These are phyloP conservation scores for Misgurnus anguillicaudatus DNA, from an alignment of 2,113 vertebrate genomes.

Conservation along the genomic window DNA sequence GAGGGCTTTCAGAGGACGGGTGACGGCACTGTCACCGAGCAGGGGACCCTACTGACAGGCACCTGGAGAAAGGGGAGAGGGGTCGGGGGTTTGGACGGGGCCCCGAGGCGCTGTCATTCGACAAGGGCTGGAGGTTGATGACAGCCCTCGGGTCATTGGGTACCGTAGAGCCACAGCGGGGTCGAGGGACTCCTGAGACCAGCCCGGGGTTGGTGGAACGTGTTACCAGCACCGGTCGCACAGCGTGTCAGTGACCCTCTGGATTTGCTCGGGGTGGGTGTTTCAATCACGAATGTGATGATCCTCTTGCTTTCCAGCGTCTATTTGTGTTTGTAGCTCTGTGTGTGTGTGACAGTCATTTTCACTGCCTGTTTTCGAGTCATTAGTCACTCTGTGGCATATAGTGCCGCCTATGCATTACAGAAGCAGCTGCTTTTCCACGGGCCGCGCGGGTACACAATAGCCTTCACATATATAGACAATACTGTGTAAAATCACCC, in stretches of 20 bases:
- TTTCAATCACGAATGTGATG: neutral
- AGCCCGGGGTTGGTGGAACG: conserved; percentile 67
- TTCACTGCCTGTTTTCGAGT: conserved; percentile 25
- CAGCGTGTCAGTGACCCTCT: conserved; percentile 66
- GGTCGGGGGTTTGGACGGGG: conserved; percentile 64
- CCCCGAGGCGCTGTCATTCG: conserved; percentile 80
- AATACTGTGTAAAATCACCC: conserved; percentile 54
- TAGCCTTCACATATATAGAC: conserved; percentile 41
- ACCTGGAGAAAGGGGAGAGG: conserved; percentile 81
- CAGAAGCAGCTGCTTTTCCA: conserved; percentile 54
- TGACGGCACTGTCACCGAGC: conserved; percentile 69
- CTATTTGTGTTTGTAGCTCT: conserved; percentile 45
- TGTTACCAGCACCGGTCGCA: conserved; percentile 60
- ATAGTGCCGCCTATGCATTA: conserved; percentile 52
- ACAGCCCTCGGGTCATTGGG: conserved; percentile 72
- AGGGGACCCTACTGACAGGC: conserved; percentile 70
- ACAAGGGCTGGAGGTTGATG: conserved; percentile 67
- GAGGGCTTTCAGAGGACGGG: conserved; percentile 66
- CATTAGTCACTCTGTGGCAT: conserved; percentile 54
- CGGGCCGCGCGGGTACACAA: conserved; percentile 41
- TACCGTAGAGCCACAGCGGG: neutral
- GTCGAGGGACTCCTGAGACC: conserved; percentile 14
- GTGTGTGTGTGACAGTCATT: conserved; percentile 55
- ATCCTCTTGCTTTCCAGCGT: neutral
- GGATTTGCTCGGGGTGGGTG: conserved; percentile 1